A percentile compares a stretch with the other conserved stretches of the same genome.
These are phyloP conservation scores for Spisula solida DNA, from an alignment of 2,888 invertebrate species.

Conservation along the genomic window DNA sequence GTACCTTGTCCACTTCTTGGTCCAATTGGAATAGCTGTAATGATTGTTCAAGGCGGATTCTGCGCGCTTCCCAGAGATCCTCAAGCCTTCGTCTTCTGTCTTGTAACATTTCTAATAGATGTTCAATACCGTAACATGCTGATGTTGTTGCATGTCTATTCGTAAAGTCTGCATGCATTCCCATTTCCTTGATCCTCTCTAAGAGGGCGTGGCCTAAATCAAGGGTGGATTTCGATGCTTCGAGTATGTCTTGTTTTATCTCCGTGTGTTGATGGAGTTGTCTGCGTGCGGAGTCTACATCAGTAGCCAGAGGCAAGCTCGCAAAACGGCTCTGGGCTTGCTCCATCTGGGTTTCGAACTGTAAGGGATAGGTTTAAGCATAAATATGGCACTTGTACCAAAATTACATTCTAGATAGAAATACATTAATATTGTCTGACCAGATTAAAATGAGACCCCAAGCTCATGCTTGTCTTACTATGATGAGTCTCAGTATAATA, in stretches of 20 bases:
- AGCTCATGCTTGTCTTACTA: too few relatives aligned
- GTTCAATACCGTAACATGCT: slow-evolving; percentile 88
- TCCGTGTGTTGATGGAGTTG: slow-evolving; percentile 92
- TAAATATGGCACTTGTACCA: too few relatives aligned
- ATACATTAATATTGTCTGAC: too few relatives aligned
- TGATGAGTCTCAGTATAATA: too few relatives aligned
- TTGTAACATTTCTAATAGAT: slow-evolving; percentile 89
- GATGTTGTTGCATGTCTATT: slow-evolving; percentile 88
- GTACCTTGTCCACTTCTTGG: slow-evolving; percentile 90
- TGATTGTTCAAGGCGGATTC: slow-evolving; percentile 93
- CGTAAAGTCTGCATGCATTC: slow-evolving; percentile 91
- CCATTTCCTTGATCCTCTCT: slow-evolving; percentile 92
- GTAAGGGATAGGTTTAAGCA: slow-evolving; percentile 74
- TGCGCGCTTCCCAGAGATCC: slow-evolving; percentile 90
- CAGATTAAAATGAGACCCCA: too few relatives aligned
- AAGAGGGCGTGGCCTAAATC: slow-evolving; percentile 93
- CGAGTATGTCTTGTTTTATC: slow-evolving; percentile 90
- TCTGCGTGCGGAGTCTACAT: slow-evolving; percentile 92
- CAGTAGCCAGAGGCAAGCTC: slow-evolving; percentile 91
- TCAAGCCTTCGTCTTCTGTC: slow-evolving; percentile 92
- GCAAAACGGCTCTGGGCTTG: slow-evolving; percentile 91
- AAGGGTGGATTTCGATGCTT: slow-evolving; percentile 93
- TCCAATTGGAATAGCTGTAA: slow-evolving; percentile 92
- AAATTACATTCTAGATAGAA: too few relatives aligned
- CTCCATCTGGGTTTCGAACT: slow-evolving; percentile 92